These are phyloP conservation scores for Lepidonotus clava DNA, from an alignment of 2,888 invertebrate species.

Conservation along the genomic window DNA sequence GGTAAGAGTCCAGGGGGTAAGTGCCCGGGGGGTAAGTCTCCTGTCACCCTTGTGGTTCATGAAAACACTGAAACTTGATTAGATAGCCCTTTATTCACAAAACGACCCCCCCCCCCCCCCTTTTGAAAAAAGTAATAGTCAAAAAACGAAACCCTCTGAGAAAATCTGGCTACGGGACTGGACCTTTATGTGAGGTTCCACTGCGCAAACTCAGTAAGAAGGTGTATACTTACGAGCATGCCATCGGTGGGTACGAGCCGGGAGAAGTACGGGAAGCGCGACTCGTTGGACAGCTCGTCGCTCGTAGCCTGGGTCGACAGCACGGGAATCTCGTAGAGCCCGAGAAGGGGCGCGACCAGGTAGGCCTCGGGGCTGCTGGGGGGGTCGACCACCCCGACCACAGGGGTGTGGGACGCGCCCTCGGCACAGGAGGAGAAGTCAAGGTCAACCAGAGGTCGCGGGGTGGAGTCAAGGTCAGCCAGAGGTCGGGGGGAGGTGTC, in stretches of 20 bases:
- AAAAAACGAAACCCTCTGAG: no score
- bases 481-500: background rate
- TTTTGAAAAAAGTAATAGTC: no score
- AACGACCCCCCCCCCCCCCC: no score
- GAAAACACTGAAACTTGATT: no score
- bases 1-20: no score
- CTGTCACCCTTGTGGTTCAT: no score
- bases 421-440: background rate
- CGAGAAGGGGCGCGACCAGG: constrained; percentile 17
- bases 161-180: no score
- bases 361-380: constrained; percentile 2
- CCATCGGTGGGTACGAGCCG: constrained; percentile 56
- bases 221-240: background rate
- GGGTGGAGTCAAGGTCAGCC: background rate
- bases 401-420: background rate
- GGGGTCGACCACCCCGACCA: constrained; percentile 52
- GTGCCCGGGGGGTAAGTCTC: no score
- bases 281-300: constrained; percentile 55
- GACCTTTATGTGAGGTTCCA: no score
- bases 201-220: no score
- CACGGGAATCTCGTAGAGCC: constrained; percentile 35
- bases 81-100: no score
- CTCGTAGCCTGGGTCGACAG: constrained; percentile 33
- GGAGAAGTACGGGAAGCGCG: constrained; percentile 37
- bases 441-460: background rate